Conservation (phyloP, 1,140 invertebrate species). For the Anastatus disparis region DNA sequence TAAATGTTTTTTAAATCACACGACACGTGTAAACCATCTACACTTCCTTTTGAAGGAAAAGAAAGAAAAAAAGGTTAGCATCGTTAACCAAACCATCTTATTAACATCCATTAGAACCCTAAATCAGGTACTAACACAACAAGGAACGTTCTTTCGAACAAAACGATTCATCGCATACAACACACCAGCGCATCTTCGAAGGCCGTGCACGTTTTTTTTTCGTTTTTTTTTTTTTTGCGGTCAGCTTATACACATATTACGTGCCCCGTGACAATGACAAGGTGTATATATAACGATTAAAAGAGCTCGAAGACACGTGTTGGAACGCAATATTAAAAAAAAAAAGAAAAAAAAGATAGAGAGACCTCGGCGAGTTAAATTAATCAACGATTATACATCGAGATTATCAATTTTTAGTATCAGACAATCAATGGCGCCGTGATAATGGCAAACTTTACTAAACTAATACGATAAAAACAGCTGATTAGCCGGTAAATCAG, state of each 20-base stretch:
- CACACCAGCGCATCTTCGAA: neutral
- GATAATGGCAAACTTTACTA: neutral
- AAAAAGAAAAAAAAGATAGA: too few relatives aligned
- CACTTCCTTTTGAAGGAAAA: neutral
- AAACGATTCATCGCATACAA: neutral
- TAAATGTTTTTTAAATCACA: too few relatives aligned
- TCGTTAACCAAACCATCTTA: neutral
- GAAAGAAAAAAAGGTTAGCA: neutral
- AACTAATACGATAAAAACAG: neutral
- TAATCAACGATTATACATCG: too few relatives aligned
- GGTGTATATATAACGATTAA: too few relatives aligned
- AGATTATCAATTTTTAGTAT: neutral
- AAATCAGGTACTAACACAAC: neutral
- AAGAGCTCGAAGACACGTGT: too few relatives aligned
- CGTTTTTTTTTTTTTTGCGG: too few relatives aligned
- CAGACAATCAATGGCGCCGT: neutral
- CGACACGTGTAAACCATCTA: neutral
- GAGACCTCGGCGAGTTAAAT: too few relatives aligned
- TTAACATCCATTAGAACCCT: neutral
- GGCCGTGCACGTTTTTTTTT: too few relatives aligned
- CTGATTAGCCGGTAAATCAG: conserved; percentile 14
- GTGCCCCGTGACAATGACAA: neutral
- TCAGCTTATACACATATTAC: too few relatives aligned
- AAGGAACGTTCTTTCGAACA: neutral
- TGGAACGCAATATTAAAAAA: conserved; percentile 16